Evolutionary conservation across 2,113 vertebrate species (phyloP).

Genomic region (Loxodonta africana): DNA sequence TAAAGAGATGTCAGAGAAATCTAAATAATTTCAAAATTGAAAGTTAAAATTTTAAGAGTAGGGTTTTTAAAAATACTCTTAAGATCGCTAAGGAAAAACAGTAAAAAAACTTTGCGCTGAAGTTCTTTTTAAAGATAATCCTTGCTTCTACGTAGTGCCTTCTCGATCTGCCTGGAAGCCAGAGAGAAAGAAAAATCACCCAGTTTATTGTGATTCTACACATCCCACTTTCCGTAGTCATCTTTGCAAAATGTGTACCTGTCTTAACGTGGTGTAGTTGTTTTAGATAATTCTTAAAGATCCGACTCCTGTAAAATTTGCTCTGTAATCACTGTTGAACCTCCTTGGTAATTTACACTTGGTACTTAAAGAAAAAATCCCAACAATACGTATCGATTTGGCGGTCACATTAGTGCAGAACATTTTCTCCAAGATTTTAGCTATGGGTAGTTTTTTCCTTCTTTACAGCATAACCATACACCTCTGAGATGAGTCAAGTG

Average conservation of each 20-base stretch:
- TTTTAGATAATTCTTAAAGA: background rate
- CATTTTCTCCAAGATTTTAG: constrained; percentile 55
- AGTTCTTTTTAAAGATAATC: background rate
- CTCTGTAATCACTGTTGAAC: background rate
- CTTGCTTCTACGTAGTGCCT: background rate
- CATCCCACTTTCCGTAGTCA: no score
- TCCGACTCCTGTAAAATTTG: background rate
- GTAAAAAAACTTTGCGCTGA: background rate
- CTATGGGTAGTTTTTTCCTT: background rate
- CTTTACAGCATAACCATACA: constrained; percentile 45
- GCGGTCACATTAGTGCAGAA: constrained; percentile 39
- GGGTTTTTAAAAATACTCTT: constrained; percentile 37
- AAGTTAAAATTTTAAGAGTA: constrained; percentile 1
- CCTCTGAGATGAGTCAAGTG: constrained; percentile 66
- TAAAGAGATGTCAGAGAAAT: constrained; percentile 31
- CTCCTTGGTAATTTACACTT: background rate
- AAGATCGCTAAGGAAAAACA: background rate
- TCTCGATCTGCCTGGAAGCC: background rate
- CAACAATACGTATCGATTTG: constrained; percentile 24
- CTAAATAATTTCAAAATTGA: background rate
- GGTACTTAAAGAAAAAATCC: constrained; percentile 21
- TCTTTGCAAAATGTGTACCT: background rate
- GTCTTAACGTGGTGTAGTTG: background rate
- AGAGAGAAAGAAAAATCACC: background rate
- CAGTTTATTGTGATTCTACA: background rate